These are phyloP conservation scores for Festucalex cinctus DNA, from an alignment of 2,113 vertebrate species.

Conservation along the genomic window DNA sequence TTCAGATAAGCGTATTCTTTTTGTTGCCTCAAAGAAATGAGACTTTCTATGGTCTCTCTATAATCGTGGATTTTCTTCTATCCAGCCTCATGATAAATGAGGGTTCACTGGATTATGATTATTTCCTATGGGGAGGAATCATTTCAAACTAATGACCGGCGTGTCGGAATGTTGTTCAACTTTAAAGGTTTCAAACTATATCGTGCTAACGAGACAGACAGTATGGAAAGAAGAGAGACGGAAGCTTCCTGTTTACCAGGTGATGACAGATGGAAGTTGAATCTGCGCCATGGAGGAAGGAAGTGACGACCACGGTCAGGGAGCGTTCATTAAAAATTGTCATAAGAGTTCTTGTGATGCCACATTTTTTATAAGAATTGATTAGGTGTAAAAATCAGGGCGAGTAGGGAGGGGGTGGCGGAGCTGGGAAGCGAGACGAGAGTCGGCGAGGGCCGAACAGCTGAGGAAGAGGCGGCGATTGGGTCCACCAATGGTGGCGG, in stretches of 20 bases:
- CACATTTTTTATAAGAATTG: not conserved
- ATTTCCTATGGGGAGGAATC: not conserved
- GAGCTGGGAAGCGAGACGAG: not conserved
- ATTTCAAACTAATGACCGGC: not conserved
- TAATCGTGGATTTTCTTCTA: not conserved
- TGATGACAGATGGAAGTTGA: constrained; percentile 23
- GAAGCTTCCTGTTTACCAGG: constrained; percentile 42
- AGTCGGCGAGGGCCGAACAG: constrained; percentile 55
- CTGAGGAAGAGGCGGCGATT: constrained; percentile 62
- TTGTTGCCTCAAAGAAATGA: not conserved
- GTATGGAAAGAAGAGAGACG: constrained; percentile 24
- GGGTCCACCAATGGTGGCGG: constrained; percentile 54
- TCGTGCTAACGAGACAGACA: constrained; percentile 7
- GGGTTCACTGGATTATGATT: not conserved
- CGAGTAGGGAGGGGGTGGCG: constrained; percentile 14
- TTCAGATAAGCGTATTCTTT: not conserved
- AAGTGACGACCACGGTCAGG: not conserved
- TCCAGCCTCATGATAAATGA: not conserved
- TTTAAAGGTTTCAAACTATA: not conserved
- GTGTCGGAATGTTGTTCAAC: not conserved
- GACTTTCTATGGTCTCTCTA: not conserved
- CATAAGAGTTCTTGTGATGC: not conserved
- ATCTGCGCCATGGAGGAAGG: not conserved
- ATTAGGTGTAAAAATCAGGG: not conserved
- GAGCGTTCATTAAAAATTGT: not conserved